Percentiles rank a stretch among this genome's conserved stretches.
Evolutionary conservation across 2,888 invertebrate genomes (phyloP).

Genomic region (Lasioglossum marginatum): DNA sequence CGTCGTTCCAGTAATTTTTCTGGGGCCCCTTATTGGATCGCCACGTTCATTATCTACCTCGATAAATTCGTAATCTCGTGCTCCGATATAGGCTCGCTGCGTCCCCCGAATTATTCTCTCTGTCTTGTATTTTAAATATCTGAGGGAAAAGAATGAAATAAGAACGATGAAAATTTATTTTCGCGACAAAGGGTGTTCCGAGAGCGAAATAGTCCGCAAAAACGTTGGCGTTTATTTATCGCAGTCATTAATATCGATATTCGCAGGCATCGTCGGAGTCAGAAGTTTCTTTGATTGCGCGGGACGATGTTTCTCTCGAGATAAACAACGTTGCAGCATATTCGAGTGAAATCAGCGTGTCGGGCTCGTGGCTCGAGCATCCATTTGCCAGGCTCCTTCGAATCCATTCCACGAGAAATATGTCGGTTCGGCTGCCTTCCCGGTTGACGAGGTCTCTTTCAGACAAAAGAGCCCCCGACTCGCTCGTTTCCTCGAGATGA

Average conservation of each 20-base stretch:
- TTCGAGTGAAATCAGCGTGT: background rate
- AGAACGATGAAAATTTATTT: background rate
- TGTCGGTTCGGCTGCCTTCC: conserved; percentile 24
- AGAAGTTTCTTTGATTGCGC: background rate
- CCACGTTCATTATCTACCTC: background rate
- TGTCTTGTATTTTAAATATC: too few relatives aligned
- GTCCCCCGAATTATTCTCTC: too few relatives aligned
- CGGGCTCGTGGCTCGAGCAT: background rate
- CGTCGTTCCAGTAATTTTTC: background rate
- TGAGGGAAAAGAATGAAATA: background rate
- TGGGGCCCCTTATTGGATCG: too few relatives aligned
- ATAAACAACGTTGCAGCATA: conserved; percentile 7
- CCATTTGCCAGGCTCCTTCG: conserved; percentile 9
- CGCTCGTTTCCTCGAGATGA: conserved; percentile 42
- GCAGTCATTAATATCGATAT: background rate
- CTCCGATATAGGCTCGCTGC: background rate
- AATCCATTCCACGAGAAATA: conserved; percentile 28
- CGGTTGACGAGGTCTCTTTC: conserved; percentile 35
- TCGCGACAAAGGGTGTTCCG: background rate
- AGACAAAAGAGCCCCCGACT: conserved; percentile 39
- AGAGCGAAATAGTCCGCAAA: background rate
- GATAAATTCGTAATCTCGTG: background rate
- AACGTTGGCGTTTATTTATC: background rate
- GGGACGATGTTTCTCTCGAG: background rate
- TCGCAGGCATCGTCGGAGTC: background rate